phyloP scores from a whole-genome alignment of 2,797 vertebrate genomes.

The Anableps anableps region DNA sequence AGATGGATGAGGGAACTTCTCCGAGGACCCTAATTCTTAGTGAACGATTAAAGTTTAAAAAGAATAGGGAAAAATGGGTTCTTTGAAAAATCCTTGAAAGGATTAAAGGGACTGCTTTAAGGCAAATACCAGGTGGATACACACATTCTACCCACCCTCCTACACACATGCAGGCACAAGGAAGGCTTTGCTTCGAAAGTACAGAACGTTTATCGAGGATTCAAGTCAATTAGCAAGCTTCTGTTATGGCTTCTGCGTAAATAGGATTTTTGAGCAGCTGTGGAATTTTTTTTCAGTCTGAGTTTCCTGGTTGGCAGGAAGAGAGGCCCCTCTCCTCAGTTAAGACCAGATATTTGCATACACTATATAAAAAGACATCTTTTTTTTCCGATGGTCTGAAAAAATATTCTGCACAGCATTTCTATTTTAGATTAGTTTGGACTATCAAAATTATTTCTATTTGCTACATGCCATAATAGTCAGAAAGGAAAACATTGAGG shows the following conservation, averaged over 20 bases:
- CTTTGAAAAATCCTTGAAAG: constrained; percentile 66
- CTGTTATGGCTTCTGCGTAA: constrained; percentile 20
- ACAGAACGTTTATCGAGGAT: constrained; percentile 44
- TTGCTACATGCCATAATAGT: neutral
- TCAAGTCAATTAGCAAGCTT: constrained; percentile 56
- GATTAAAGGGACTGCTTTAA: constrained; percentile 64
- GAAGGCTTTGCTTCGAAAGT: constrained; percentile 43
- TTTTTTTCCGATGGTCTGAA: neutral
- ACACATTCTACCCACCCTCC: constrained; percentile 34
- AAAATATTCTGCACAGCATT: neutral
- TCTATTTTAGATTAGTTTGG: neutral
- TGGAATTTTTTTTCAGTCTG: constrained; percentile 6
- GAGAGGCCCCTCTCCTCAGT: neutral
- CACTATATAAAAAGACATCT: neutral
- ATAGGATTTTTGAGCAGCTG: constrained; percentile 24
- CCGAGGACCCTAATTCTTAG: constrained; percentile 65
- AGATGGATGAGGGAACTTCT: constrained; percentile 74
- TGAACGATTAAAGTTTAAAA: constrained; percentile 75
- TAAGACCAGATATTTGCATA: neutral
- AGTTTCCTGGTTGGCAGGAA: constrained; percentile 20
- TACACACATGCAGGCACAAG: neutral
- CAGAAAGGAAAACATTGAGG: neutral
- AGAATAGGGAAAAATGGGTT: constrained; percentile 57
- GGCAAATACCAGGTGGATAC: constrained; percentile 57
- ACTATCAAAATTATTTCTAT: neutral